A percentile compares a stretch with the other conserved stretches of the same genome.
Evolutionary conservation across 2,888 invertebrate species (phyloP).

Genomic region (Muschampia plurimacula): DNA sequence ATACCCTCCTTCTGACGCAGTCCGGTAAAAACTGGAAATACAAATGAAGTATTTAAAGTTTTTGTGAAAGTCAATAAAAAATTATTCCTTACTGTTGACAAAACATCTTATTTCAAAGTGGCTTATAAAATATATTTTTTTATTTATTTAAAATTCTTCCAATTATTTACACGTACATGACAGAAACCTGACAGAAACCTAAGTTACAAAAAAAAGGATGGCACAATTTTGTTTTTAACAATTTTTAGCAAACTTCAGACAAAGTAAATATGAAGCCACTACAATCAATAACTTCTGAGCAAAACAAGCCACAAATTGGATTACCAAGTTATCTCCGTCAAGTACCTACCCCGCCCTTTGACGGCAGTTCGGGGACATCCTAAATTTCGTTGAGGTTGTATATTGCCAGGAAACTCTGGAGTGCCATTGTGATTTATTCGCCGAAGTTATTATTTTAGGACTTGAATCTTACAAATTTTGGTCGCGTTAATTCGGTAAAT

Average conservation of each 20-base stretch:
- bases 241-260: background rate
- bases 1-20: too few species aligned
- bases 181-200: too few species aligned
- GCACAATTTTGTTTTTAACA: background rate
- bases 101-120: too few species aligned
- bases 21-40: too few species aligned
- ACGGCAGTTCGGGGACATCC: slow-evolving; percentile 25
- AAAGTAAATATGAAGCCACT: slow-evolving; percentile 8
- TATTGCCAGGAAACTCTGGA: slow-evolving; percentile 27
- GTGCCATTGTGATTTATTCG: slow-evolving; percentile 37
- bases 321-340: slow-evolving; percentile 17
- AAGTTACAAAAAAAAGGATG: too few species aligned
- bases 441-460: slow-evolving; percentile 33
- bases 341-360: slow-evolving; percentile 19
- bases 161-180: too few species aligned
- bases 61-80: too few species aligned
- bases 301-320: slow-evolving; percentile 19
- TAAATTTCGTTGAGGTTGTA: slow-evolving; percentile 35
- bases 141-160: too few species aligned
- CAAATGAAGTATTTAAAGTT: too few species aligned
- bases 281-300: slow-evolving; percentile 19
- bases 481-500: slow-evolving; percentile 26
- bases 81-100: too few species aligned
- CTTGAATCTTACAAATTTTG: slow-evolving; percentile 28
- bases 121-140: too few species aligned